Conservation (phyloP, 2,888 invertebrate species). For the Metallyticus violacea region DNA sequence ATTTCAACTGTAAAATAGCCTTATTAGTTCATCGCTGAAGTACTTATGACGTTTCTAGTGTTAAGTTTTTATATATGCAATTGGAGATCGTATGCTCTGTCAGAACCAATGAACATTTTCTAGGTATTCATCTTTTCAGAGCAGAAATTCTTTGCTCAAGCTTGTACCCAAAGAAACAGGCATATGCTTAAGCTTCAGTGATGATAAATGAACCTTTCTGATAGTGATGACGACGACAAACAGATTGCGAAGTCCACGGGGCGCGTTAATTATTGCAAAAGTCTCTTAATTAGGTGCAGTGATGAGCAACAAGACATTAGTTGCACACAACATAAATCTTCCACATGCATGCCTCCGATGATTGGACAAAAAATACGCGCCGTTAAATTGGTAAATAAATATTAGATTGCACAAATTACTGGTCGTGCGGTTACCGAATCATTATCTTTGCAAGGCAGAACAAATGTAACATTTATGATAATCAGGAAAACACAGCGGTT, state of each 20-base stretch:
- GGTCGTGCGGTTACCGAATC: neutral
- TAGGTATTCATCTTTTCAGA: too few relatives aligned
- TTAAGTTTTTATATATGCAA: too few relatives aligned
- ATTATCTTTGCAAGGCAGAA: neutral
- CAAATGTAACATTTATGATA: neutral
- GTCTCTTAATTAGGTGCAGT: neutral
- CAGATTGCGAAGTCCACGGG: neutral
- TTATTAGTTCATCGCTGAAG: too few relatives aligned
- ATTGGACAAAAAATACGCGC: too few relatives aligned
- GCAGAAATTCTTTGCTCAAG: too few relatives aligned
- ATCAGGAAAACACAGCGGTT: neutral
- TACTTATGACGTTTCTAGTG: too few relatives aligned
- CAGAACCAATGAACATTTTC: too few relatives aligned
- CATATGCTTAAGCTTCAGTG: too few relatives aligned
- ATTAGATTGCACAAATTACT: neutral
- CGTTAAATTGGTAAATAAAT: neutral
- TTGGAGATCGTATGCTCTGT: too few relatives aligned
- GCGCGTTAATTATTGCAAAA: neutral
- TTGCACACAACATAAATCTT: neutral
- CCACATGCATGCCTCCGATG: too few relatives aligned
- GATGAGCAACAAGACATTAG: neutral
- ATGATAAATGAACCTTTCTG: neutral
- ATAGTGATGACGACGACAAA: neutral
- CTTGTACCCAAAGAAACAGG: too few relatives aligned
- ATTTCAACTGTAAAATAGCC: too few relatives aligned